These are phyloP conservation scores for Polylopha cassiicola DNA, from an alignment of 2,888 invertebrate genomes.

Conservation along the genomic window DNA sequence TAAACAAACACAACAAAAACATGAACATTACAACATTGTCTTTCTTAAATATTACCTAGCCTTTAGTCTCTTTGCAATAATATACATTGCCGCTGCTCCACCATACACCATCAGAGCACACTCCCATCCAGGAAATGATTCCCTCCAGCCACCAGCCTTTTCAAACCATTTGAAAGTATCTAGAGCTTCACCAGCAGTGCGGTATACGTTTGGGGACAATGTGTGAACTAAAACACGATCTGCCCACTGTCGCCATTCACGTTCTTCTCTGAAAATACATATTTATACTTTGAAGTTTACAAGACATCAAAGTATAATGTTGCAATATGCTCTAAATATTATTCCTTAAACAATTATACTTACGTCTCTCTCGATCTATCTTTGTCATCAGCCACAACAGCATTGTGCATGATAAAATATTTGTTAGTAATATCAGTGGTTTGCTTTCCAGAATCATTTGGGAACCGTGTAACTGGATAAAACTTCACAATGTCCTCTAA, in stretches of 20 bases:
- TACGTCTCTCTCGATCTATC: constrained; percentile 78
- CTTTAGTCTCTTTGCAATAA: constrained; percentile 92
- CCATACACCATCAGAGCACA: constrained; percentile 91
- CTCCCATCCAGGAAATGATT: constrained; percentile 92
- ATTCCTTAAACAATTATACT: constrained; percentile 33
- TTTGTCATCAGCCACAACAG: constrained; percentile 67
- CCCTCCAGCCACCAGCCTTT: constrained; percentile 93
- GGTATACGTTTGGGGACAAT: constrained; percentile 97
- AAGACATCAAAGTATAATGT: too few relatives aligned
- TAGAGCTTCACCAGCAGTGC: constrained; percentile 88
- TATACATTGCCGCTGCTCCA: constrained; percentile 95
- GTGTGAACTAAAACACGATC: constrained; percentile 94
- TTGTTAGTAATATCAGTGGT: constrained; percentile 89
- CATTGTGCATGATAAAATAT: constrained; percentile 91
- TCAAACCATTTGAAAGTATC: constrained; percentile 97
- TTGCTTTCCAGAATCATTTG: constrained; percentile 81
- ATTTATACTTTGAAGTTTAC: constrained; percentile 5
- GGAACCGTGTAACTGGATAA: constrained; percentile 84
- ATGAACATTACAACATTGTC: background rate
- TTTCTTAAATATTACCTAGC: constrained; percentile 74
- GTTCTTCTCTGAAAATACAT: constrained; percentile 84
- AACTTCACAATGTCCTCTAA: constrained; percentile 84
- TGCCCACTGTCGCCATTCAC: constrained; percentile 97
- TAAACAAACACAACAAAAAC: background rate
- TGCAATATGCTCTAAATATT: too few relatives aligned